Base-by-base conservation (phyloP, 2,888 invertebrate genomes). In the Lamellibrachia satsuma region DNA sequence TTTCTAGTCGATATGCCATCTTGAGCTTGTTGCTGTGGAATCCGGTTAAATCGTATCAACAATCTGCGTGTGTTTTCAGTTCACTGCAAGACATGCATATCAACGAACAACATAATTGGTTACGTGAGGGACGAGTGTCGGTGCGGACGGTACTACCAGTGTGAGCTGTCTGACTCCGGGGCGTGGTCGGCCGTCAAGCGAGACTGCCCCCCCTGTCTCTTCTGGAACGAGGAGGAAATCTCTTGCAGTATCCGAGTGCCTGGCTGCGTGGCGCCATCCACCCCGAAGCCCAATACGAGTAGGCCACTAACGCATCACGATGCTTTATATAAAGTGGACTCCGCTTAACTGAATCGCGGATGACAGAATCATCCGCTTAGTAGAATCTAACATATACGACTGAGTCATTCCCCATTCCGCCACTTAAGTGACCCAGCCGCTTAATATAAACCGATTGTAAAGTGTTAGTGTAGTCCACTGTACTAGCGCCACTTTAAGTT, bases 71-170 rank as follows among this genome's bases (percentile, higher is more conserved):
- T 39, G 39, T 39, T 39, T 75, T 6, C 75, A 91, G 91, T 52
- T 52, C 52, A 91, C 55, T 91, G 91, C 91, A 57, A 52, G 57
- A 15, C 52, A 11, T 91, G 91, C 91, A 52, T n/a, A 52, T 39
- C 57, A n/a, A 91, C 52, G n/a, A 52, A 1, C 3, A 91, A 91
- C 52, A 52, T 22, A 2, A 52, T 91, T 52, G 91, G 91, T 7
- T 52, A 52, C 52, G 52, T 91, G 57, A 11, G 39, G 2, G 91
- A 91, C 91, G 52, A 51, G n/a, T 91, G 91, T 52, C 39, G 27
- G 4, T 91, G 91, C 52, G 91, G 91, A 11, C 52, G 52, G n/a
- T 91, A 91, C 91, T 91, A 91, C 27, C 91, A 91, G 15, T 91
- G 91, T n/a, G 15, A 39, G 9, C 52, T 52, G 52, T 22, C 39